phyloP scores from a whole-genome alignment of 2,797 vertebrate genomes.

The Hyperoplus lanceolatus region DNA sequence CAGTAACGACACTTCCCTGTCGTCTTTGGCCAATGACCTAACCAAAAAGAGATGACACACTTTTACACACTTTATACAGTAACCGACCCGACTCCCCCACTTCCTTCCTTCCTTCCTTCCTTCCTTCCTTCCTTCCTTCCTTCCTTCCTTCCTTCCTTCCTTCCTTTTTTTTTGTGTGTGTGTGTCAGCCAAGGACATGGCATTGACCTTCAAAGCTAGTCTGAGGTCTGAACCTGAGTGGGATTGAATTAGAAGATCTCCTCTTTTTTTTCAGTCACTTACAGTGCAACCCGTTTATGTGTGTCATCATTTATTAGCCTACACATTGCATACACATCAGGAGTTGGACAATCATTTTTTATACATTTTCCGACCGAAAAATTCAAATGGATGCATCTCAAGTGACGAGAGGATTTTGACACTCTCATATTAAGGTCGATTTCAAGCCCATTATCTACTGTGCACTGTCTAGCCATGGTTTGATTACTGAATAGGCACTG shows the following conservation, averaged over 20 bases:
- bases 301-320: not conserved
- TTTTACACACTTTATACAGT: slow-evolving; percentile 49
- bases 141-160: no score
- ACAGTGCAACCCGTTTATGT: no score
- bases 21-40: slow-evolving; percentile 47
- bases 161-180: slow-evolving; percentile 3
- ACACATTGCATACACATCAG: not conserved
- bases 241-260: not conserved
- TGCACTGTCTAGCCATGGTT: not conserved
- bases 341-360: not conserved
- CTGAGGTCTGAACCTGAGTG: slow-evolving; percentile 15
- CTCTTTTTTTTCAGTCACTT: not conserved
- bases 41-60: slow-evolving; percentile 50
- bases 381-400: not conserved
- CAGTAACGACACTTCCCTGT: not conserved
- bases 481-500: not conserved
- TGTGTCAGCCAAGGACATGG: slow-evolving; percentile 32
- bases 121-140: no score
- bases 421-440: not conserved
- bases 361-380: not conserved
- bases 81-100: slow-evolving; percentile 27
- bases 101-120: no score
- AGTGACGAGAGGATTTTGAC: not conserved
- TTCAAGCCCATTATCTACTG: not conserved
- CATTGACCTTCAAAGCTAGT: slow-evolving; percentile 24